Evolutionary conservation across 2,797 vertebrate species (phyloP).

Genomic region (Chiloscyllium punctatum): DNA sequence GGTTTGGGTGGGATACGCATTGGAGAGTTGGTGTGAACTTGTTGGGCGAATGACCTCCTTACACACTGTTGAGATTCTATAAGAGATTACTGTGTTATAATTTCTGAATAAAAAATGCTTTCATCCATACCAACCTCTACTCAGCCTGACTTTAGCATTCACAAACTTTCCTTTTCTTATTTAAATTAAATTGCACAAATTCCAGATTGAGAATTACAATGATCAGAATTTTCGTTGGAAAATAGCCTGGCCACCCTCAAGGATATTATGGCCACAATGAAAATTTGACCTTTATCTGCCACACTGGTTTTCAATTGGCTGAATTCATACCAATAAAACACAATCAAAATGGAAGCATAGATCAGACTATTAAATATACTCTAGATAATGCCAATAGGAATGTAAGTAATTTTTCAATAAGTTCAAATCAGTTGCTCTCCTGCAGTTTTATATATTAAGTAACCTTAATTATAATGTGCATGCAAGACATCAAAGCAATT

Average conservation of each 20-base stretch:
- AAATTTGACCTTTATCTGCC: not conserved
- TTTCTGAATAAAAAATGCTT: not conserved
- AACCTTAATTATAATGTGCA: conserved; percentile 11
- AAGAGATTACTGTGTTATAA: not conserved
- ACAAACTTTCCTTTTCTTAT: not conserved
- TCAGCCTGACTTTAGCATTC: not conserved
- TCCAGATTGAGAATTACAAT: not conserved
- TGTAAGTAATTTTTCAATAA: not conserved
- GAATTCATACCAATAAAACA: not conserved
- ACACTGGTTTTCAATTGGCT: not conserved
- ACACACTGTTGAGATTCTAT: too few relatives aligned
- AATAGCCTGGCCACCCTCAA: not conserved
- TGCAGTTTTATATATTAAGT: conserved; percentile 12
- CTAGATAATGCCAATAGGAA: not conserved
- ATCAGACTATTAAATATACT: not conserved
- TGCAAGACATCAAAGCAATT: conserved; percentile 3
- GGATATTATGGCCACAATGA: not conserved
- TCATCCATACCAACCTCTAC: not conserved
- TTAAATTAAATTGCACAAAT: not conserved
- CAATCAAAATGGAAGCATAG: not conserved
- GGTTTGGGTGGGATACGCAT: too few relatives aligned
- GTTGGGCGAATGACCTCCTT: too few relatives aligned
- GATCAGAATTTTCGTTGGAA: not conserved
- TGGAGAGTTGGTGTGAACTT: too few relatives aligned
- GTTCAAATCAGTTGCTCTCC: conserved; percentile 9